Base-by-base conservation (phyloP, 1,140 invertebrate genomes). In the Bombus cullumanus region DNA sequence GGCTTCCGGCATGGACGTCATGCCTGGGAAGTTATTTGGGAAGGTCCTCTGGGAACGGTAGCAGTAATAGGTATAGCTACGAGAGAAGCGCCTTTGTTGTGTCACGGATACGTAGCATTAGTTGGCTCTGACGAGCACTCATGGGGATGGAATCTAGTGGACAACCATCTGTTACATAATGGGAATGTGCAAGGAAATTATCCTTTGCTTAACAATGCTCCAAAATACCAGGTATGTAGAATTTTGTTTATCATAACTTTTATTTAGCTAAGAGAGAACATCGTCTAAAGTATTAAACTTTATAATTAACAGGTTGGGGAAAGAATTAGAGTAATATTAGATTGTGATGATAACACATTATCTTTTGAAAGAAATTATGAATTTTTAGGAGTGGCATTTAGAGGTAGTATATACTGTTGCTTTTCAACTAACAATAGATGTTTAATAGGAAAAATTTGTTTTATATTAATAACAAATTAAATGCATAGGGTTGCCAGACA, bases 81-180 rank as follows among this genome's bases (percentile, higher is more conserved):
- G 6, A 99, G 98, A 96, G 98, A 99, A 93, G 98, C 99, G 34
- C 96, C 98, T 43, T 95, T 99, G 73, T 97, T 98, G 92, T 98
- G 98, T 95, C 98, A 98, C 92, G 99, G 99, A 85, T 99, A 99
- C 96, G 97, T 99, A 53, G 98, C 98, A 10, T 95, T 99, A 78
- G 95, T 99, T 73, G 99, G 99, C 37, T 98, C 98, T 69, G 98
- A 99, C 95, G 98, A 99, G 93, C 97, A 99, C 94, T 99, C 98
- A 91, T 99, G 99, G 99, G 99, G 99, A 9, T 99, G 99, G 99
- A 99, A 99, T 96, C 96, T 99, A 84, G 99, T 99, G 31, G 99
- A 99, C 95, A 99, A 99, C 96, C 97, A 98, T 96, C 96, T 99
- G 73, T 95, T 99, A 89, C 99, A 99, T 93, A 99, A 99, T 96